These are phyloP conservation scores for Drosophila mauritiana DNA, from an alignment of 1,140 invertebrate species.

Conservation along the genomic window DNA sequence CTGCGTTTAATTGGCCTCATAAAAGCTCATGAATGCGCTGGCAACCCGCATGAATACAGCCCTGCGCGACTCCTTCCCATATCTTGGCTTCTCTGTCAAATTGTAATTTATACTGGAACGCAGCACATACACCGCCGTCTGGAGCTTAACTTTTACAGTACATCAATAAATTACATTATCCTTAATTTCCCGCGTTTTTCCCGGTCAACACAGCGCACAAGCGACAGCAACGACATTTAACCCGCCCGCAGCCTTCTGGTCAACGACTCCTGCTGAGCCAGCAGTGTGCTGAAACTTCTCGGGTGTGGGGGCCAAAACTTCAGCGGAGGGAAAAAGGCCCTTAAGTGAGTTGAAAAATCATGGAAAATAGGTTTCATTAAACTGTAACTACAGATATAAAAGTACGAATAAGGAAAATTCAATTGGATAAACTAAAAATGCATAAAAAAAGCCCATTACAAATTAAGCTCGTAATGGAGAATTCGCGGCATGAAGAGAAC, in stretches of 20 bases:
- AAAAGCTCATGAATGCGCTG: constrained; percentile 47
- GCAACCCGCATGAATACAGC: constrained; percentile 36
- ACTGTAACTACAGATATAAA: constrained; percentile 8
- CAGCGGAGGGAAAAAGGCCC: neutral
- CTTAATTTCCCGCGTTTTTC: constrained; percentile 80
- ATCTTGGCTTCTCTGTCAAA: constrained; percentile 51
- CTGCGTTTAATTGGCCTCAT: constrained; percentile 56
- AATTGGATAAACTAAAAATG: too few species aligned
- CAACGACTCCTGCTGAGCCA: constrained; percentile 59
- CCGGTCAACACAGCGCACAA: constrained; percentile 65
- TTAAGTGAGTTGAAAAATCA: constrained; percentile 23
- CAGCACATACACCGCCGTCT: constrained; percentile 34
- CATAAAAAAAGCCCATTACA: too few species aligned
- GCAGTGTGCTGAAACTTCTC: constrained; percentile 23
- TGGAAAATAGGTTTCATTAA: constrained; percentile 50
- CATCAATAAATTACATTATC: constrained; percentile 81
- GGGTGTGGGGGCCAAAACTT: neutral
- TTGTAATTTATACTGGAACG: constrained; percentile 75
- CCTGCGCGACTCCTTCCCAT: neutral
- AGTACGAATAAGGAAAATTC: neutral
- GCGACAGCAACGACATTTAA: constrained; percentile 60
- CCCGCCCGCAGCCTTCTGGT: constrained; percentile 60
- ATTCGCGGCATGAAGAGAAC: neutral
- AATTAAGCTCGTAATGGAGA: neutral
- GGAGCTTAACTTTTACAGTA: constrained; percentile 79